phyloP scores from a whole-genome alignment of 2,113 vertebrate species.

The Urocynchramus pylzowi region DNA sequence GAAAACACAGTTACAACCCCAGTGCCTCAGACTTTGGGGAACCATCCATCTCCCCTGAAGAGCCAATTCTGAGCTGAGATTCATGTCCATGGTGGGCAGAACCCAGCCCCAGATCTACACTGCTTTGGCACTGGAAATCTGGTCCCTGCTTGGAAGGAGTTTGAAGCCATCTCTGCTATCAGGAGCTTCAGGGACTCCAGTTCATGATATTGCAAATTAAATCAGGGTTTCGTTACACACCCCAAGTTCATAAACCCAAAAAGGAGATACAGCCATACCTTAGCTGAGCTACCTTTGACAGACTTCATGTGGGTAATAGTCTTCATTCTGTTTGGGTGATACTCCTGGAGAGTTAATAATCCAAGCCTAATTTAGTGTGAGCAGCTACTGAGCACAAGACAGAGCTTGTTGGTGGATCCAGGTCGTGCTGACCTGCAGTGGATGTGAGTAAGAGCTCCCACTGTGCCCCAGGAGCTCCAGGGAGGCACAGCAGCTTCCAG shows the following conservation, averaged over 20 bases:
- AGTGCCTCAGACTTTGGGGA: not conserved
- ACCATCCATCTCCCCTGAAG: rapidly evolving
- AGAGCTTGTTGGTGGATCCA: not conserved
- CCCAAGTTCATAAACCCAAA: not conserved
- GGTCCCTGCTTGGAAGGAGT: not conserved
- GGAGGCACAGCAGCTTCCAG: not conserved
- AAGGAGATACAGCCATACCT: not conserved
- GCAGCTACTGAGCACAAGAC: constrained; percentile 8
- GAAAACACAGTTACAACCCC: not conserved
- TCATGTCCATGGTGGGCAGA: not conserved
- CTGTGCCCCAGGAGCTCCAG: not conserved
- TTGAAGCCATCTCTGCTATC: not conserved
- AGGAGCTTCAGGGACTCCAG: not conserved
- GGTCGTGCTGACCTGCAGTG: not conserved
- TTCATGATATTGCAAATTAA: not conserved
- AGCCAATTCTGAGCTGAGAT: not conserved
- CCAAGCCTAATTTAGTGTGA: not conserved
- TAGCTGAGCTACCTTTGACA: not conserved
- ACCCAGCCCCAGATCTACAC: not conserved
- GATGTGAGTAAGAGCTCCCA: not conserved
- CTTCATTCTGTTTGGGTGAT: constrained; percentile 2
- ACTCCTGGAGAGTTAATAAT: not conserved
- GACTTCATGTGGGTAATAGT: not conserved
- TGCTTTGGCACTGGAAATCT: not conserved
- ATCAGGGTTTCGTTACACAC: not conserved